Evolutionary conservation across 1,140 invertebrate genomes (phyloP).

Genomic region (Heliconius hewitsoni): DNA sequence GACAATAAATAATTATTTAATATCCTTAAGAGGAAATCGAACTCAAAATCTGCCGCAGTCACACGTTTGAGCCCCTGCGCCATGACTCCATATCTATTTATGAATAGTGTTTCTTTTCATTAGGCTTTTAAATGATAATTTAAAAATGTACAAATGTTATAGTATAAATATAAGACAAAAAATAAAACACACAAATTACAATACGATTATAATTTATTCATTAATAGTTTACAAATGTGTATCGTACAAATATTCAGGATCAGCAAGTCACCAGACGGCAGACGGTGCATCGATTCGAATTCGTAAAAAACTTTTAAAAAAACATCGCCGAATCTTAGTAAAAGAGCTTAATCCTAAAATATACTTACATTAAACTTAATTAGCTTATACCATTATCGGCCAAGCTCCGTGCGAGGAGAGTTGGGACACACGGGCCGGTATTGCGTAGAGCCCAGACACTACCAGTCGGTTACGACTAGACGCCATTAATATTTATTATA

Average conservation of each 20-base stretch:
- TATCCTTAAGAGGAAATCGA: too few species aligned
- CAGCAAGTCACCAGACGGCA: background rate
- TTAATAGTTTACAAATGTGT: conserved; percentile 80
- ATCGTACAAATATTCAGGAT: conserved; percentile 73
- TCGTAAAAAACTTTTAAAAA: conserved; percentile 42
- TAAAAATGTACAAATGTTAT: background rate
- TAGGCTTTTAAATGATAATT: too few species aligned
- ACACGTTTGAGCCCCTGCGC: too few species aligned
- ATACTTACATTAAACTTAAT: conserved; percentile 68
- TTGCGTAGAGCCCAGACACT: conserved; percentile 60
- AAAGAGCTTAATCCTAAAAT: conserved; percentile 54
- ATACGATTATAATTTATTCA: conserved; percentile 81
- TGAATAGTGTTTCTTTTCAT: too few species aligned
- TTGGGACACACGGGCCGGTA: conserved; percentile 45
- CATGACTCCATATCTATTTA: too few species aligned
- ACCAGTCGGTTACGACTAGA: conserved; percentile 57
- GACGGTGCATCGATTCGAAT: background rate
- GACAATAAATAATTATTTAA: too few species aligned
- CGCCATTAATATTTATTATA: conserved; percentile 43
- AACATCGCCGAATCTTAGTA: conserved; percentile 37
- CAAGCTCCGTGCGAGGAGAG: conserved; percentile 49
- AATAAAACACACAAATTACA: conserved; percentile 65
- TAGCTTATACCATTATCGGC: conserved; percentile 59
- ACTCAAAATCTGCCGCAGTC: too few species aligned
- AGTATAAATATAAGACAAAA: background rate